phyloP scores from a whole-genome alignment of 2,888 invertebrate species.

The Rhamnusium bicolor region DNA sequence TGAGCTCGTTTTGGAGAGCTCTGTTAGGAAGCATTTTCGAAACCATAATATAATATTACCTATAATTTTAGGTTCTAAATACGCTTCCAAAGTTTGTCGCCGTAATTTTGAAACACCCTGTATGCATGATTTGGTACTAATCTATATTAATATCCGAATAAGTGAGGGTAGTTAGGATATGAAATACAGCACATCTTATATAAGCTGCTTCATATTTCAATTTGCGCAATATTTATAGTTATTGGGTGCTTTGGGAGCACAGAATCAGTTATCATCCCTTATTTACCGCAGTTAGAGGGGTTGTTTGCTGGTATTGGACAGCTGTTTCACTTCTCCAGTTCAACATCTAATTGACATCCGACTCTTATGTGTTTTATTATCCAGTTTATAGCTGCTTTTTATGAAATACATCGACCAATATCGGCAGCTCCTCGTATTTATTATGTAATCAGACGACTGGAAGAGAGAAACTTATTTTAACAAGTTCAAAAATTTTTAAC shows the following conservation, averaged over 20 bases:
- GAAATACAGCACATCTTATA: not conserved
- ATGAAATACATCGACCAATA: not conserved
- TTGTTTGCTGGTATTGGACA: conserved; percentile 59
- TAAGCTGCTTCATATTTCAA: conserved; percentile 53
- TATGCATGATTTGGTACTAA: too few relatives aligned
- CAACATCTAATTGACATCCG: conserved; percentile 62
- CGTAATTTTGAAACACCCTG: too few relatives aligned
- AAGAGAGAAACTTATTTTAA: not conserved
- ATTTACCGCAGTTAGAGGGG: conserved; percentile 59
- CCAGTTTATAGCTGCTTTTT: conserved; percentile 36
- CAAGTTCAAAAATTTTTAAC: not conserved
- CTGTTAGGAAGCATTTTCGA: too few relatives aligned
- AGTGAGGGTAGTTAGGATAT: not conserved
- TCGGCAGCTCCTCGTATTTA: not conserved
- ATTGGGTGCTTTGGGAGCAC: conserved; percentile 60
- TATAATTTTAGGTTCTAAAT: too few relatives aligned
- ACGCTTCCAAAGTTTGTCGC: too few relatives aligned
- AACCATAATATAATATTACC: too few relatives aligned
- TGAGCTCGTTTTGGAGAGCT: too few relatives aligned
- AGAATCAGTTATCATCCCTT: conserved; percentile 58
- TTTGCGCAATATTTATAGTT: conserved; percentile 65
- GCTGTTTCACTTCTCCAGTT: conserved; percentile 60
- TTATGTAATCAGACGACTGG: conserved; percentile 3
- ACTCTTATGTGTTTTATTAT: conserved; percentile 59
- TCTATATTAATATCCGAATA: not conserved